phyloP scores from a whole-genome alignment of 2,888 invertebrate genomes.

The Rhagium mordax region DNA sequence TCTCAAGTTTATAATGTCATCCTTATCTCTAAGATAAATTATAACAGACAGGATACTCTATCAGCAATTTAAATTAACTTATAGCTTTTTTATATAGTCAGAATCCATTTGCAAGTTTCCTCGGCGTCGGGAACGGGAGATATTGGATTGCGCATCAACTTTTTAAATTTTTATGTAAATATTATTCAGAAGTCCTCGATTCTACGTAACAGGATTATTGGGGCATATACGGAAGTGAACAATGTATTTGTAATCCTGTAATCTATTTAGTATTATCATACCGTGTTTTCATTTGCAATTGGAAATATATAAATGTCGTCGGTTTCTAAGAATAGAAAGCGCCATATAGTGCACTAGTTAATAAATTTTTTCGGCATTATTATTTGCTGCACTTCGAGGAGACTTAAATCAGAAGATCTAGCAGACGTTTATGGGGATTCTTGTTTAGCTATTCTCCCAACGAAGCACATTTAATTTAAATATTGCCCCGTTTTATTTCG shows the following conservation, averaged over 20 bases:
- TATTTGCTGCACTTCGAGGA: no score
- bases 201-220: background rate
- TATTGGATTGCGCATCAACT: conserved; percentile 8
- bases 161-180: conserved; percentile 20
- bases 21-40: conserved; percentile 39
- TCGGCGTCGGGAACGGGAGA: background rate
- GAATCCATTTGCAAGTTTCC: conserved; percentile 12
- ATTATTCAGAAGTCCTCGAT: conserved; percentile 3
- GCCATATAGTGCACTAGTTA: no score
- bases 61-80: conserved; percentile 38
- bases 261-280: background rate
- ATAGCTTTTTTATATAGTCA: conserved; percentile 20
- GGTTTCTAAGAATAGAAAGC: no score
- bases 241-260: background rate
- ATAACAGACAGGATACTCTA: conserved; percentile 28
- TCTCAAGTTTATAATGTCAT: conserved; percentile 38
- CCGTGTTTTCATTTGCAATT: background rate
- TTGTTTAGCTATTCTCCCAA: no score
- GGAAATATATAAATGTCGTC: no score
- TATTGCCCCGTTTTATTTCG: no score
- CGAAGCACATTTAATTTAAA: no score
- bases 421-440: no score
- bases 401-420: no score
- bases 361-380: no score
- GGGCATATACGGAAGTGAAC: background rate